Base-by-base conservation (phyloP, 37 sponge, comb jelly and placozoan genomes). In the Axinella damicornis region DNA sequence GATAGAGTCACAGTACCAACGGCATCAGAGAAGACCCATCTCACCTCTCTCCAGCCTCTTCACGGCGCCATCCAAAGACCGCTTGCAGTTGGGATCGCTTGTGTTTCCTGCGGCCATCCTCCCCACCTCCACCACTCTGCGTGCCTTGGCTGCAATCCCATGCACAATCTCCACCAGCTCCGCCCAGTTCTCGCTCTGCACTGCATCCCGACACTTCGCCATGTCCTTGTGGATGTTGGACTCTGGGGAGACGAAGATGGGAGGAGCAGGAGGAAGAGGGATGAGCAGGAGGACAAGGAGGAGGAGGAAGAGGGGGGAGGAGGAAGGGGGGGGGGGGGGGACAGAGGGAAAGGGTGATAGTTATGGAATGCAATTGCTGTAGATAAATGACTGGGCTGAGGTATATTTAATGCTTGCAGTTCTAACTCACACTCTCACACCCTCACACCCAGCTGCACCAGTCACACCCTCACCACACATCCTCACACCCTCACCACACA, bases 141-240 rank as follows among this genome's bases (percentile, higher is more conserved):
- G 64, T 25, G 90, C 82, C 38, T 91, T 87, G 34, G 83, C 90
- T 54, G 78, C 79, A 0, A 95, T 69, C 5, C 65, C 72, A 18
- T 70, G 60, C 30, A 88, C 83, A 15, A 86, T 72, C 15, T 25
- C n/a, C 6, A 32, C 52, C 36, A 95, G 80, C 57, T 78, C 84
- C 27, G 16, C 17, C 63, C 89, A 75, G 58, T 89, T 73, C 39
- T 74, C n/a, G 1, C 55, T 24, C 32, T 70, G 46, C 19, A 87
- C 85, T 25, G 93, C 89, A 60, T 76, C 85, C 2, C 87, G 82
- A 71, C 95, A 95, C 73, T 74, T 84, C 21, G 67, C 68, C 76
- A 95, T 88, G 71, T 95, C 92, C 62, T 88, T 82, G 17, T 71
- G 82, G 41, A 95, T 95, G 73, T 81, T 83, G 39, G 60, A 88